phyloP scores from a whole-genome alignment of 2,797 vertebrate species.

The Myotis planiceps region DNA sequence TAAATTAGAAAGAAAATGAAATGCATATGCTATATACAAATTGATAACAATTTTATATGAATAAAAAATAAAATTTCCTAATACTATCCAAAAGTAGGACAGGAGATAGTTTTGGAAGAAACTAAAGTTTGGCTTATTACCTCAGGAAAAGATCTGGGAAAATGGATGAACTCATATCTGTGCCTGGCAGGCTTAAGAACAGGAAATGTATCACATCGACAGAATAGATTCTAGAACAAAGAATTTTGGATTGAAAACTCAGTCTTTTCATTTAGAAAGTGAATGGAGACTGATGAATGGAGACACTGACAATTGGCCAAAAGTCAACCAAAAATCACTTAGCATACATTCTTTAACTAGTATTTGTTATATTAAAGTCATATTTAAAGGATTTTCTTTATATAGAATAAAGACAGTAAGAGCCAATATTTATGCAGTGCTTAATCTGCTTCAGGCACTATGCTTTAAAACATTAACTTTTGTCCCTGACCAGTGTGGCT shows the following conservation, averaged over 20 bases:
- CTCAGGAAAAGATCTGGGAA: neutral
- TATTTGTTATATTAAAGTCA: neutral
- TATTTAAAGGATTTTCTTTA: neutral
- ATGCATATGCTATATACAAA: neutral
- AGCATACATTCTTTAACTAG: neutral
- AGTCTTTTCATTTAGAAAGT: neutral
- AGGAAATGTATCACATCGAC: neutral
- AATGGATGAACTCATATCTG: neutral
- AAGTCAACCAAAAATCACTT: neutral
- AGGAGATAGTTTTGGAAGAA: neutral
- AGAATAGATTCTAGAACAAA: neutral
- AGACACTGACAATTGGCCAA: neutral
- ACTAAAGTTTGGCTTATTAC: neutral
- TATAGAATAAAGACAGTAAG: neutral
- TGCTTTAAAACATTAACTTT: neutral
- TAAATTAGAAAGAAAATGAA: neutral
- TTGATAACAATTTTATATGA: neutral
- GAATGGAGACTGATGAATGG: neutral
- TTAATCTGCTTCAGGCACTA: neutral
- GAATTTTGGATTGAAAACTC: neutral
- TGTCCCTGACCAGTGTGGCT: neutral
- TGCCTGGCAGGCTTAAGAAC: neutral
- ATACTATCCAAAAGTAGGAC: neutral
- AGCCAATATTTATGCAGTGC: neutral
- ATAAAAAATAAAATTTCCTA: neutral